Conservation (phyloP, 2,888 invertebrate genomes). For the Monoplex corrugatus region DNA sequence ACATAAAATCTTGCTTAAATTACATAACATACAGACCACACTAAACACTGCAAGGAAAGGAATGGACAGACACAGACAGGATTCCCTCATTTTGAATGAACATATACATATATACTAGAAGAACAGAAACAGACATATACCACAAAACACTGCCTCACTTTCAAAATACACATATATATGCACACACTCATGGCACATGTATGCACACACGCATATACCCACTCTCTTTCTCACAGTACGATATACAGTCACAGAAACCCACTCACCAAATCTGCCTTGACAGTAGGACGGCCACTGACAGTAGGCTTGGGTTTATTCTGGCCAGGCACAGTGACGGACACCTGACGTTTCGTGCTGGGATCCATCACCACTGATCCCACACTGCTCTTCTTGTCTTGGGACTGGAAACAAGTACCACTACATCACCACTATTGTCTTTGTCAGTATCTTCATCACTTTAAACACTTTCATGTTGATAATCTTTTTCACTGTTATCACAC, state of each 20-base stretch:
- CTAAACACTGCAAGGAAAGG: no score
- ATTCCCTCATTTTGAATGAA: no score
- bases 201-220: not conserved
- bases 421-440: not conserved
- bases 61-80: no score
- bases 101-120: no score
- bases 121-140: no score
- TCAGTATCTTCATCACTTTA: not conserved
- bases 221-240: not conserved
- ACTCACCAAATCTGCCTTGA: slow-evolving; percentile 91
- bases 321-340: slow-evolving; percentile 96
- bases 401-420: slow-evolving; percentile 32
- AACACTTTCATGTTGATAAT: not conserved
- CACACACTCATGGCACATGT: no score
- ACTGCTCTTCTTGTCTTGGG: slow-evolving; percentile 76
- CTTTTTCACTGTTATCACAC: not conserved
- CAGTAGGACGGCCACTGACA: slow-evolving; percentile 86
- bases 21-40: no score
- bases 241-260: not conserved
- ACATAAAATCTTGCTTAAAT: no score
- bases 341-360: slow-evolving; percentile 83
- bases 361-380: slow-evolving; percentile 65
- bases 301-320: slow-evolving; percentile 96
- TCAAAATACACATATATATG: no score
- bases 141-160: no score